Conservation (phyloP, 1,140 invertebrate genomes). For the Grapholita molesta region DNA sequence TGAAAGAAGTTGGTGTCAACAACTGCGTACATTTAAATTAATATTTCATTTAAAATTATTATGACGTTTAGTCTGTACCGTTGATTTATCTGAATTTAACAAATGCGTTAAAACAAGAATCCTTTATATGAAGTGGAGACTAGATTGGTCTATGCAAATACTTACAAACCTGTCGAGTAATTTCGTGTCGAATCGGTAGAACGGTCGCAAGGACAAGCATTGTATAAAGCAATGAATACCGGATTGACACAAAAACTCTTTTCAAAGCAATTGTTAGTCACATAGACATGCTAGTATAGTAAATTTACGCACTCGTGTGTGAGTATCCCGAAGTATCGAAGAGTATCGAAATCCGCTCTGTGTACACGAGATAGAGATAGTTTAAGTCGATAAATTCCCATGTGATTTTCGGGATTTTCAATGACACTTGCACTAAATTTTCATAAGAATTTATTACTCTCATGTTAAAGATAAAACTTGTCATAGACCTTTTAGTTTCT, state of each 20-base stretch:
- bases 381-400: background rate
- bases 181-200: constrained; percentile 7
- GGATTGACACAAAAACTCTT: background rate
- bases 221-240: background rate
- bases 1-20: too few species aligned
- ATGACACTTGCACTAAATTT: too few species aligned
- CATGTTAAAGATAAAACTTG: too few species aligned
- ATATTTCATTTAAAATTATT: too few species aligned
- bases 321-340: background rate
- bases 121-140: background rate
- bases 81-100: too few species aligned
- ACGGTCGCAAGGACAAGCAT: background rate
- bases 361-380: background rate
- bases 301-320: background rate
- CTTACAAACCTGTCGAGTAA: background rate
- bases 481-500: too few species aligned
- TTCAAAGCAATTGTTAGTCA: background rate
- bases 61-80: too few species aligned
- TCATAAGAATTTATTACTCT: too few species aligned
- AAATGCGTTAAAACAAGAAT: background rate
- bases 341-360: background rate
- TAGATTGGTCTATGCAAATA: background rate
- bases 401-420: too few species aligned
- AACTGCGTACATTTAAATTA: too few species aligned
- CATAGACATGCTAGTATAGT: background rate